Evolutionary conservation across 2,113 vertebrate species (phyloP).

Genomic region (Megatriorchis doriae): DNA sequence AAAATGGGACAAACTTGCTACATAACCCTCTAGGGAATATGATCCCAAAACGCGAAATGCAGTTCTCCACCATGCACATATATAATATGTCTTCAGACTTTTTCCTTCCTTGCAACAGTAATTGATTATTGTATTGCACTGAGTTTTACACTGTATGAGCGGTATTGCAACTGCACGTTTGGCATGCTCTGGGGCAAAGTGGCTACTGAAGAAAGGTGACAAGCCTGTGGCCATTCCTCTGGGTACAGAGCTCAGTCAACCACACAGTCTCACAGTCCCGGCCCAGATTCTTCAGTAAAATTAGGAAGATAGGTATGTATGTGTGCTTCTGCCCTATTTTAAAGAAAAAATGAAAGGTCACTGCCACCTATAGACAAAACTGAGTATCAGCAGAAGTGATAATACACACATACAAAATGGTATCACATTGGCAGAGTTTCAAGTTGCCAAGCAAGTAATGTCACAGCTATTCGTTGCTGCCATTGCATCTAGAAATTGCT

Average conservation of each 20-base stretch:
- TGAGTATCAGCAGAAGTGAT: background rate
- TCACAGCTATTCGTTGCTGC: background rate
- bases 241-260: background rate
- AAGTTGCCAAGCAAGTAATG: background rate
- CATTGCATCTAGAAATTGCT: background rate
- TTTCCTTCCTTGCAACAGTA: background rate
- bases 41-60: background rate
- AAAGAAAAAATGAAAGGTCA: conserved; percentile 6
- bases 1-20: background rate
- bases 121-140: background rate
- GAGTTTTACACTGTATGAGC: background rate
- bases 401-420: fast-evolving
- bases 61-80: background rate
- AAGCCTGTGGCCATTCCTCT: background rate
- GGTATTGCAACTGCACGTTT: background rate
- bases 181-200: background rate
- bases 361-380: conserved; percentile 58
- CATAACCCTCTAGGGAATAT: background rate
- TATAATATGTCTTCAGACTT: background rate
- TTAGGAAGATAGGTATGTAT: background rate
- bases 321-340: background rate
- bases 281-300: background rate
- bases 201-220: background rate
- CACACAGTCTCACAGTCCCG: background rate
- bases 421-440: background rate